These are phyloP conservation scores for Dasysyrphus albostriatus DNA, from an alignment of 2,888 invertebrate species.

Conservation along the genomic window DNA sequence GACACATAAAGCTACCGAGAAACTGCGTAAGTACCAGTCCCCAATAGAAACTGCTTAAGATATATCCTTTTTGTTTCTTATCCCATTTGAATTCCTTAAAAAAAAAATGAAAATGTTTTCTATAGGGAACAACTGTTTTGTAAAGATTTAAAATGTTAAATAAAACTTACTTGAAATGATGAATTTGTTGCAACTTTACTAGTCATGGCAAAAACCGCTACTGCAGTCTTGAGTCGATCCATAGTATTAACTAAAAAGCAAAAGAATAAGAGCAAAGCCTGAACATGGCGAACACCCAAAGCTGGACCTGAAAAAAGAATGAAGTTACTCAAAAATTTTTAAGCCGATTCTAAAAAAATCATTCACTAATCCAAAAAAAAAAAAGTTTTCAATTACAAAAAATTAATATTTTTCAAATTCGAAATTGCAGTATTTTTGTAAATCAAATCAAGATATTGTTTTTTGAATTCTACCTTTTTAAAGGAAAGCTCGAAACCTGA, in stretches of 20 bases:
- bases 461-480: too few relatives aligned
- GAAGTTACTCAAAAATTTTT: too few relatives aligned
- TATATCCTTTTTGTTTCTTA: constrained; percentile 85
- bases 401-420: too few relatives aligned
- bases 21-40: constrained; percentile 88
- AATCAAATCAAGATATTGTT: too few relatives aligned
- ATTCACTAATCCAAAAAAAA: too few relatives aligned
- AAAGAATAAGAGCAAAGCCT: constrained; percentile 86
- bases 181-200: constrained; percentile 84
- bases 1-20: constrained; percentile 87
- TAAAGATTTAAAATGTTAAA: neutral
- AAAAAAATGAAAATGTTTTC: neutral
- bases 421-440: too few relatives aligned
- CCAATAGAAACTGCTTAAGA: constrained; percentile 91
- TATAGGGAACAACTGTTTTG: neutral
- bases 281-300: constrained; percentile 87
- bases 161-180: constrained; percentile 84
- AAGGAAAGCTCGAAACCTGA: too few relatives aligned
- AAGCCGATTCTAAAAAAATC: too few relatives aligned
- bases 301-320: constrained; percentile 81
- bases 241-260: constrained; percentile 86
- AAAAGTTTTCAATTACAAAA: too few relatives aligned
- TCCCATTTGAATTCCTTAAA: constrained; percentile 83
- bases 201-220: constrained; percentile 91
- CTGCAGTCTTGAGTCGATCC: constrained; percentile 88